Evolutionary conservation across 2,888 invertebrate species (phyloP).

Genomic region (Pseudolycoriella hygida): DNA sequence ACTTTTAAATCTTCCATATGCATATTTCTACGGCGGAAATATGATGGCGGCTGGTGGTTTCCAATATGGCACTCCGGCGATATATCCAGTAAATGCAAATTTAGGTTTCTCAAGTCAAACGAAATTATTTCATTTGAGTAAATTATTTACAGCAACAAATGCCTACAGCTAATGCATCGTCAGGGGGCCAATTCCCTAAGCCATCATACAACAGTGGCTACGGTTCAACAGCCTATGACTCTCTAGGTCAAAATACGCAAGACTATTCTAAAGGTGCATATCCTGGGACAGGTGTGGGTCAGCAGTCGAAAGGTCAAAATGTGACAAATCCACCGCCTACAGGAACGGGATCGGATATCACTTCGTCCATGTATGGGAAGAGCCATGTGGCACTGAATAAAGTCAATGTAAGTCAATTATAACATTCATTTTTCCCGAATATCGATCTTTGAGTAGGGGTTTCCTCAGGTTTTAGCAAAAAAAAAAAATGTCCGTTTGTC

Average conservation of each 20-base stretch:
- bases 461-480: too few species aligned
- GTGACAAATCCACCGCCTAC: conserved; percentile 32
- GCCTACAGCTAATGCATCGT: conserved; percentile 55
- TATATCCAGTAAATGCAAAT: conserved; percentile 41
- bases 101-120: not conserved
- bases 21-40: conserved; percentile 46
- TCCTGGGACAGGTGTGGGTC: conserved; percentile 26
- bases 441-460: too few species aligned
- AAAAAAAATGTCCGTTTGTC: too few species aligned
- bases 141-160: conserved; percentile 34
- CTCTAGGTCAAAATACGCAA: conserved; percentile 28
- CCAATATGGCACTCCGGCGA: conserved; percentile 48
- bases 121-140: not conserved
- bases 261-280: conserved; percentile 29
- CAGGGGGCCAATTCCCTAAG: conserved; percentile 52
- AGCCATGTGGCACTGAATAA: conserved; percentile 75
- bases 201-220: conserved; percentile 41
- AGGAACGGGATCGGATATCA: conserved; percentile 49
- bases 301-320: conserved; percentile 28
- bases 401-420: conserved; percentile 59
- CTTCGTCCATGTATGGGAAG: conserved; percentile 72
- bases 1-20: conserved; percentile 29
- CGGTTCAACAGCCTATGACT: conserved; percentile 44
- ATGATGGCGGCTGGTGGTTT: conserved; percentile 52
- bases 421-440: not conserved